Evolutionary conservation across 2,888 invertebrate genomes (phyloP).

Genomic region (Orchesellides sinensis): DNA sequence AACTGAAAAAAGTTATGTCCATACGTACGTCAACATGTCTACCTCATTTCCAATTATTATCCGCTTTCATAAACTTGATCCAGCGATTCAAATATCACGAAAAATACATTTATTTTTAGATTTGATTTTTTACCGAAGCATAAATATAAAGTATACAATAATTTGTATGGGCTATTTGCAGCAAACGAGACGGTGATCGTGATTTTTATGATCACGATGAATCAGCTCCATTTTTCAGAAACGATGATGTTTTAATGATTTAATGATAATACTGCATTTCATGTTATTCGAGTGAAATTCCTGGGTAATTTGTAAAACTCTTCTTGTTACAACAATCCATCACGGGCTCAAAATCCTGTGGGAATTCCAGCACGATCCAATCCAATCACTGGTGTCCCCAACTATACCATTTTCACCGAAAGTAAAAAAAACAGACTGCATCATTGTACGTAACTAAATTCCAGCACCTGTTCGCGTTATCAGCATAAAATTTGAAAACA

Average conservation of each 20-base stretch:
- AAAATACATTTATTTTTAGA: background rate
- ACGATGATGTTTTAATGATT: background rate
- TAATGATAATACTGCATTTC: background rate
- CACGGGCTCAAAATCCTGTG: background rate
- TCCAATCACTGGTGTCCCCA: too few species aligned
- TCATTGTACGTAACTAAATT: background rate
- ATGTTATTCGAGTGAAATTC: background rate
- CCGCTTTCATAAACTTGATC: too few species aligned
- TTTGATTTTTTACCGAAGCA: too few species aligned
- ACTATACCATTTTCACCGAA: background rate
- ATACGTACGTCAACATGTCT: too few species aligned
- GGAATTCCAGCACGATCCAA: conserved; percentile 2
- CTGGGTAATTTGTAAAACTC: background rate
- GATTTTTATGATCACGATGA: background rate
- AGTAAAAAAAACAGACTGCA: background rate
- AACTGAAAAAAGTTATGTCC: too few species aligned
- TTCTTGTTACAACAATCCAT: too few species aligned
- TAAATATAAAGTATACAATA: too few species aligned
- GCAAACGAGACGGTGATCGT: too few species aligned
- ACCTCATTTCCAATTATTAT: too few species aligned
- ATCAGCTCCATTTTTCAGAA: conserved; percentile 2
- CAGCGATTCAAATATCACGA: background rate
- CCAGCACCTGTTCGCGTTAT: background rate
- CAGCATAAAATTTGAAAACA: background rate
- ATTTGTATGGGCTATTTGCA: too few species aligned